Evolutionary conservation across 1,140 invertebrate species (phyloP).

Genomic region (Atopsyche davidsoni): DNA sequence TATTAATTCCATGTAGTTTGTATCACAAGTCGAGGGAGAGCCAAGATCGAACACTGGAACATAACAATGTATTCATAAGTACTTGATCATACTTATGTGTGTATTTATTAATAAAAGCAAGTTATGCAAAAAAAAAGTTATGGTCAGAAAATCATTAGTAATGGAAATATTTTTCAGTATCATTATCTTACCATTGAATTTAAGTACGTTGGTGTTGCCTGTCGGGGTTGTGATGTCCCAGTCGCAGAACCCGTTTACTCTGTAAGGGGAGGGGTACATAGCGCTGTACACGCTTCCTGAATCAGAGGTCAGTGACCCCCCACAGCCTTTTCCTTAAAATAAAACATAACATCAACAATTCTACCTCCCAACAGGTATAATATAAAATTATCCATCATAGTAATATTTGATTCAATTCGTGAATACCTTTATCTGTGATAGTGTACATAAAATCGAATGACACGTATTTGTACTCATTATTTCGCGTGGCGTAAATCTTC

Average conservation of each 20-base stretch:
- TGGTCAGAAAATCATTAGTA: not conserved
- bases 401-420: not conserved
- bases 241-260: slow-evolving; percentile 10
- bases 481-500: not conserved
- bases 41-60: slow-evolving; percentile 20
- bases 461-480: not conserved
- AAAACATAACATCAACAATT: not conserved
- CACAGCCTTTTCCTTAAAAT: slow-evolving; percentile 20
- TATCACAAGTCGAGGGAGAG: slow-evolving; percentile 2
- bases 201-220: not conserved
- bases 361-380: not conserved
- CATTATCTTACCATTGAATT: slow-evolving; percentile 11
- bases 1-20: slow-evolving; percentile 14
- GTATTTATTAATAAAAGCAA: not conserved
- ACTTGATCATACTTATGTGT: not conserved
- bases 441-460: slow-evolving; percentile 1
- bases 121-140: not conserved
- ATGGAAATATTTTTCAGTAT: not conserved
- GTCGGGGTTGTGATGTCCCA: slow-evolving; percentile 16
- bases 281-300: slow-evolving; percentile 12
- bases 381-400: not conserved
- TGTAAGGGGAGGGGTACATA: slow-evolving; percentile 16
- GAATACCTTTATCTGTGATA: slow-evolving; percentile 7
- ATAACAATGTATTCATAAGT: not conserved
- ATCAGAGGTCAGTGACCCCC: not conserved